These are phyloP conservation scores for Alfaro cultratus DNA, from an alignment of 2,797 vertebrate genomes.

Conservation along the genomic window DNA sequence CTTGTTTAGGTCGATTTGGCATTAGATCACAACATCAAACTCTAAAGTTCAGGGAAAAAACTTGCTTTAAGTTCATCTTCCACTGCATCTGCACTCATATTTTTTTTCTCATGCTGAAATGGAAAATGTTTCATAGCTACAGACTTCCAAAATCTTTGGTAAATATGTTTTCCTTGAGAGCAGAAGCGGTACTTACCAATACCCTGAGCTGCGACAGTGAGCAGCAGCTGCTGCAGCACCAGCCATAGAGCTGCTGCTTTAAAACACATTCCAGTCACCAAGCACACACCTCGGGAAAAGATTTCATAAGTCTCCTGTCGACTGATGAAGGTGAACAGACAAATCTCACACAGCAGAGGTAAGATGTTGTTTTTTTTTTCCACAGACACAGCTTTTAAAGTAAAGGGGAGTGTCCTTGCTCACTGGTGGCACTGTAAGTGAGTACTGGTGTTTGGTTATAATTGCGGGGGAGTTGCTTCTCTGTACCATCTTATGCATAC, in stretches of 20 bases:
- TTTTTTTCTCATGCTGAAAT: not conserved
- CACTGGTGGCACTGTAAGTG: slow-evolving; percentile 45
- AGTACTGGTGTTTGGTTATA: slow-evolving; percentile 26
- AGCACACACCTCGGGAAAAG: slow-evolving; percentile 27
- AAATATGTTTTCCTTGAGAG: slow-evolving; percentile 6
- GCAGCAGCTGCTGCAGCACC: slow-evolving; percentile 79
- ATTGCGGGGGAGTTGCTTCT: slow-evolving; percentile 49
- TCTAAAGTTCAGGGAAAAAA: slow-evolving; percentile 10
- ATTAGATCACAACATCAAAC: slow-evolving; percentile 15
- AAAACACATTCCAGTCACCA: slow-evolving; percentile 68
- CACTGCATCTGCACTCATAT: slow-evolving; percentile 6
- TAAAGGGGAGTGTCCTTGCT: slow-evolving; percentile 68
- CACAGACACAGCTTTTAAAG: slow-evolving; percentile 71
- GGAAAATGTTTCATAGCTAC: slow-evolving; percentile 1
- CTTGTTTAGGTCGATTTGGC: slow-evolving; percentile 39
- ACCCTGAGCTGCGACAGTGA: slow-evolving; percentile 80
- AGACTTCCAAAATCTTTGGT: not conserved
- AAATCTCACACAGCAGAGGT: slow-evolving; percentile 55
- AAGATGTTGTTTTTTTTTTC: slow-evolving; percentile 56
- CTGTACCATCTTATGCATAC: slow-evolving; percentile 1
- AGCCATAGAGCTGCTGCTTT: slow-evolving; percentile 75
- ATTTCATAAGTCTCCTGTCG: slow-evolving; percentile 16
- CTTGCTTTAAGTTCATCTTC: not conserved
- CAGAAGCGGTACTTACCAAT: slow-evolving; percentile 84
- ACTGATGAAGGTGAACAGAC: slow-evolving; percentile 13